Conservation (phyloP, 2,797 vertebrate species). For the Mormyrus hasselquistii region DNA sequence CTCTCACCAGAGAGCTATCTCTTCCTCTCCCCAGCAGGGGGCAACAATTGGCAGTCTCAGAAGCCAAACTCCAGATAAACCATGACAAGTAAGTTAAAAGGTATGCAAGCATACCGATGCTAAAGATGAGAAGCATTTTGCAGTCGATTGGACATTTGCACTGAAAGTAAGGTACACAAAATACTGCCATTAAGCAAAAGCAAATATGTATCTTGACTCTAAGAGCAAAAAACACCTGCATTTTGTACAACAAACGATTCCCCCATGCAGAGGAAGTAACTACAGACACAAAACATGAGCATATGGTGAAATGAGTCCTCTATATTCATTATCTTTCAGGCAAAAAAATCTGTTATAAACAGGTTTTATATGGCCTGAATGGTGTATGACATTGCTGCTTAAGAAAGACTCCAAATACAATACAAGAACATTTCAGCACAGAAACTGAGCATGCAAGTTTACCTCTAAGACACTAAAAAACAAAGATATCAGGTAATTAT, state of each 20-base stretch:
- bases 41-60: slow-evolving; percentile 37
- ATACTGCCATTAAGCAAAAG: background rate
- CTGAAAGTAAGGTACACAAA: background rate
- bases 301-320: background rate
- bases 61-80: slow-evolving; percentile 19
- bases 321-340: background rate
- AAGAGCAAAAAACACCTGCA: background rate
- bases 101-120: background rate
- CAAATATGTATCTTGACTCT: background rate
- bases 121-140: background rate
- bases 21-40: slow-evolving; percentile 57
- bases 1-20: slow-evolving; percentile 37
- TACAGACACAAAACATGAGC: background rate
- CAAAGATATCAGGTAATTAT: background rate
- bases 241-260: background rate
- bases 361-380: background rate
- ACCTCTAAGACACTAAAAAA: background rate
- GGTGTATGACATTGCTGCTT: background rate
- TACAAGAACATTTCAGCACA: background rate
- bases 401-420: background rate
- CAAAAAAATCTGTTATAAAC: background rate
- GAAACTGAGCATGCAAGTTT: background rate
- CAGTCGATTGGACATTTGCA: background rate
- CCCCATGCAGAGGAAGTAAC: background rate
- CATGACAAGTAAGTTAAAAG: slow-evolving; percentile 14